A percentile compares a stretch with the other conserved stretches of the same genome.
Conservation (phyloP, 1,140 invertebrate genomes). For the Bactericera cockerelli region DNA sequence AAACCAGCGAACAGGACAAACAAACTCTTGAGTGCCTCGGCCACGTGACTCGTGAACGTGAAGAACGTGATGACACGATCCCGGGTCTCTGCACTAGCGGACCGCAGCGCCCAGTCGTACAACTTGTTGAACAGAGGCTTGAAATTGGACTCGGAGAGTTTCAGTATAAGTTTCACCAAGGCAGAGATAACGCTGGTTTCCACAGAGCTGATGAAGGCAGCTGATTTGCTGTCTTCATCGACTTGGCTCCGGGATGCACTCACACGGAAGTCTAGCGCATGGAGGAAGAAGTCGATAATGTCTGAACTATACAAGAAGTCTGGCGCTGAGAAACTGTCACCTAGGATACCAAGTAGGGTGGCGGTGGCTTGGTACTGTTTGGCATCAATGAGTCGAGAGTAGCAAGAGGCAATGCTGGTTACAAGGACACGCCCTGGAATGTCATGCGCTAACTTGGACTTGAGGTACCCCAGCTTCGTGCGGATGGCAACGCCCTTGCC, state of each 20-base stretch:
- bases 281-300: conserved; percentile 56
- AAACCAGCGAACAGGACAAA: conserved; percentile 79
- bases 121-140: conserved; percentile 72
- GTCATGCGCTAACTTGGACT: conserved; percentile 46
- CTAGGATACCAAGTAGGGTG: conserved; percentile 53
- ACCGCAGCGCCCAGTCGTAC: conserved; percentile 63
- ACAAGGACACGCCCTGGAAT: conserved; percentile 59
- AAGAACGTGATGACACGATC: conserved; percentile 61
- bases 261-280: conserved; percentile 50
- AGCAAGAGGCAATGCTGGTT: conserved; percentile 49
- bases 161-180: conserved; percentile 42
- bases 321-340: conserved; percentile 44
- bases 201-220: not conserved
- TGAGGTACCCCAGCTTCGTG: conserved; percentile 18
- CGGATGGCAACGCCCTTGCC: conserved; percentile 24
- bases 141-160: conserved; percentile 74
- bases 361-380: conserved; percentile 42
- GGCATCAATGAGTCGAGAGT: conserved; percentile 40
- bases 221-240: conserved; percentile 23
- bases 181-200: conserved; percentile 12
- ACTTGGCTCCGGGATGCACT: conserved; percentile 25
- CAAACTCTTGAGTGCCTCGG: conserved; percentile 65
- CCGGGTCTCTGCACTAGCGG: conserved; percentile 33
- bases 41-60: conserved; percentile 54
- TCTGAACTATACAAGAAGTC: conserved; percentile 49